phyloP scores from a whole-genome alignment of 2,888 invertebrate genomes.

The Imbricaverruca yamaguchii region DNA sequence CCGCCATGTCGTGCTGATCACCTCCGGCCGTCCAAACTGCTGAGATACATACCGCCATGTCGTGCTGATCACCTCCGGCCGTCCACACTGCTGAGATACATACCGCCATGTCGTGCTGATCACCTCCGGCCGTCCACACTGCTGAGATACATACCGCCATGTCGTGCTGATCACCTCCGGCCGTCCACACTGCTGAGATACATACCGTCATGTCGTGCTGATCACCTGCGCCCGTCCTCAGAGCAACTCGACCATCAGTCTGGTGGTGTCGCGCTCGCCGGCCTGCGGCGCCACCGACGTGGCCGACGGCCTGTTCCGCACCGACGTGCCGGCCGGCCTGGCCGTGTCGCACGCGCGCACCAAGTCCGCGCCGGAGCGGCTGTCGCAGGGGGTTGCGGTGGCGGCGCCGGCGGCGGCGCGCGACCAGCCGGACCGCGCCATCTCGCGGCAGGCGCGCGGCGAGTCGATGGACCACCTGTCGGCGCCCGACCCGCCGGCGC shows the following conservation, averaged over 20 bases:
- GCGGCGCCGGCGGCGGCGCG: not conserved
- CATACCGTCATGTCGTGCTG: too few relatives aligned
- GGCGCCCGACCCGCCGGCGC: conserved; percentile 21
- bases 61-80: too few relatives aligned
- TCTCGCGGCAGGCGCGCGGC: not conserved
- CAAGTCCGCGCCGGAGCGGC: conserved; percentile 36
- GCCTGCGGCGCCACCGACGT: not conserved
- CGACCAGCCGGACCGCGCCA: conserved; percentile 6
- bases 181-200: not conserved
- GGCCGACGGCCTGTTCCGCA: not conserved
- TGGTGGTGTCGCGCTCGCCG: conserved; percentile 33
- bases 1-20: too few relatives aligned
- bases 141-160: too few relatives aligned
- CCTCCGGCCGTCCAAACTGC: too few relatives aligned
- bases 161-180: too few relatives aligned
- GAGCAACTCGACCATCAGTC: conserved; percentile 33
- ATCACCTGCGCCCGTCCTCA: too few relatives aligned
- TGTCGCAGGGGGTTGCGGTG: conserved; percentile 24
- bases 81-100: too few relatives aligned
- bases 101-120: too few relatives aligned
- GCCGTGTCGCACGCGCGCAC: conserved; percentile 35
- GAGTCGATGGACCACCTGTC: conserved; percentile 22
- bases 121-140: too few relatives aligned
- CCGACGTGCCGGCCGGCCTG: conserved; percentile 26
- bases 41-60: too few relatives aligned